A percentile compares a stretch with the other conserved stretches of the same genome.
Conservation (phyloP, 2,797 vertebrate species). For the Myotis myotis region DNA sequence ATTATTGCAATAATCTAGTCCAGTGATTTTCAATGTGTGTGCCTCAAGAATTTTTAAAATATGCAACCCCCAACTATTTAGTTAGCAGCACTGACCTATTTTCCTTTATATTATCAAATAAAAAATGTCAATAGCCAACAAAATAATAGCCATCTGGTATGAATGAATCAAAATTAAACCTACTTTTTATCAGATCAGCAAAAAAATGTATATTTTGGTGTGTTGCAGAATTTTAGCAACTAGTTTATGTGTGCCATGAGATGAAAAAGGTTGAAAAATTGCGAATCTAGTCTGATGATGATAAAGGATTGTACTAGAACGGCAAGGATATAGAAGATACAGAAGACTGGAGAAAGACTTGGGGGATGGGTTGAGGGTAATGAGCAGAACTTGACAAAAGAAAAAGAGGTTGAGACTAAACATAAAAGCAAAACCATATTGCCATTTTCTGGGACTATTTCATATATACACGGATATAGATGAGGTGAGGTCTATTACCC, state of each 20-base stretch:
- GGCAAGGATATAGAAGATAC: background rate
- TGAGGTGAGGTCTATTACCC: conserved; percentile 21
- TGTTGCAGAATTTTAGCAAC: background rate
- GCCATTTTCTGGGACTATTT: conserved; percentile 1
- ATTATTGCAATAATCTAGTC: background rate
- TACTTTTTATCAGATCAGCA: background rate
- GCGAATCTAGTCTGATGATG: background rate
- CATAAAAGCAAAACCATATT: conserved; percentile 53
- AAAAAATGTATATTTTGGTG: background rate
- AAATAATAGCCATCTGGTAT: background rate
- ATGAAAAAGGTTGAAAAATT: background rate
- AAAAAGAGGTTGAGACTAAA: conserved; percentile 44
- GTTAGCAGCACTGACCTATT: background rate
- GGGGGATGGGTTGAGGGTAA: background rate
- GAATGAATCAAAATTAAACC: background rate
- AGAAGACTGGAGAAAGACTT: background rate
- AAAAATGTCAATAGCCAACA: background rate
- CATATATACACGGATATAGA: conserved; percentile 16
- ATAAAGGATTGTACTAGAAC: background rate
- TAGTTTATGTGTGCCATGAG: background rate
- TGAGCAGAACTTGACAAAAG: background rate
- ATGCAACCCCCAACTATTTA: background rate
- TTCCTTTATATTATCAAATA: background rate
- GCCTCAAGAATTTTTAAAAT: background rate
- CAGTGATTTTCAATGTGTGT: background rate